A percentile compares a stretch with the other conserved stretches of the same genome.
phyloP scores from a whole-genome alignment of 2,797 vertebrate species.

The Sebastes hopkinsi region DNA sequence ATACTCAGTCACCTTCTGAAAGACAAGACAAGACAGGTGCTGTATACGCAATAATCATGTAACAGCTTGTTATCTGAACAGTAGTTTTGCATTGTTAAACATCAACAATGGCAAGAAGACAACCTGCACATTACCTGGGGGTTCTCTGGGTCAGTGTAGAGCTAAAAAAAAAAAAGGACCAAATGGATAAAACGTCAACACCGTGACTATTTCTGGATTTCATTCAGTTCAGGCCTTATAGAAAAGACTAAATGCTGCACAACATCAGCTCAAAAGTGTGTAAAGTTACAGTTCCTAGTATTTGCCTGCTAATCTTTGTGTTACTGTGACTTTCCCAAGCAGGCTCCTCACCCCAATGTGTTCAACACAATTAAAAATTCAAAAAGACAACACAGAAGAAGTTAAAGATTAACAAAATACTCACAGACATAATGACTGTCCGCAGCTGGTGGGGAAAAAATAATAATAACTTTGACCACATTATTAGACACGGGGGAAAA shows the following conservation, averaged over 20 bases:
- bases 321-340: not conserved
- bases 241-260: not conserved
- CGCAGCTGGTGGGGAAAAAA: constrained; percentile 84
- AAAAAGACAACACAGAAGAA: not conserved
- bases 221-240: not conserved
- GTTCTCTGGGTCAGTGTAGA: constrained; percentile 90
- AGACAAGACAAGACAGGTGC: not conserved
- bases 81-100: not conserved
- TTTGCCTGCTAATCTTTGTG: not conserved
- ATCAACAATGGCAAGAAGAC: not conserved
- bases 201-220: not conserved
- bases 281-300: not conserved
- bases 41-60: not conserved
- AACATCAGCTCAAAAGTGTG: not conserved
- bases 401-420: constrained; percentile 68
- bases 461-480: not conserved
- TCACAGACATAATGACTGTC: constrained; percentile 90
- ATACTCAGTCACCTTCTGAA: constrained; percentile 94
- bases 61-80: not conserved
- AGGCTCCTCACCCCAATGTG: not conserved
- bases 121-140: constrained; percentile 83
- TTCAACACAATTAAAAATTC: not conserved
- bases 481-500: not conserved
- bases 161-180: constrained; percentile 75
- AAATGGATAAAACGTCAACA: constrained; percentile 47